Conservation (phyloP, 2,797 vertebrate genomes). For the Sebastes nivosus region DNA sequence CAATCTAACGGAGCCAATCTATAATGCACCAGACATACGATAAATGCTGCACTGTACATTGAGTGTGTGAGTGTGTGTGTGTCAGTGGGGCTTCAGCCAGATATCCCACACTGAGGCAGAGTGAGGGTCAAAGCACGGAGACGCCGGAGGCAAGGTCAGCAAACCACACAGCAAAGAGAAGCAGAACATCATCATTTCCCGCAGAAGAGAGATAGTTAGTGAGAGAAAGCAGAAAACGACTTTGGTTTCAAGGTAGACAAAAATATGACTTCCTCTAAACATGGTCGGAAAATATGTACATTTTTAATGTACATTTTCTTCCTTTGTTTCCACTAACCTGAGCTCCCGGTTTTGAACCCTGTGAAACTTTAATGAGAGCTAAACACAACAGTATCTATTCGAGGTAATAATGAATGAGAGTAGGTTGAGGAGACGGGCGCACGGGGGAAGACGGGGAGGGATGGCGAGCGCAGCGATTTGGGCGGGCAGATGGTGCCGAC, state of each 20-base stretch:
- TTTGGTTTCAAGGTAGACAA: not conserved
- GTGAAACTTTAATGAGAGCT: conserved; percentile 31
- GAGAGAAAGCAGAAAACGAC: not conserved
- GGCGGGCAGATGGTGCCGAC: conserved; percentile 73
- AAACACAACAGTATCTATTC: conserved; percentile 23
- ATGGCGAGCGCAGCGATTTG: conserved; percentile 53
- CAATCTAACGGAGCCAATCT: conserved; percentile 18
- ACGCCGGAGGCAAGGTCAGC: conserved; percentile 62
- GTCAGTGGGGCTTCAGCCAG: conserved; percentile 5
- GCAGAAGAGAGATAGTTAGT: not conserved
- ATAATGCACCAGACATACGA: conserved; percentile 20
- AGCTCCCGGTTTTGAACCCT: not conserved
- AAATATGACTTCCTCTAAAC: not conserved
- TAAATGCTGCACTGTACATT: not conserved
- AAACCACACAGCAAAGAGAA: conserved; percentile 11
- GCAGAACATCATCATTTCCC: conserved; percentile 29
- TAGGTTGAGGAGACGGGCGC: conserved; percentile 45
- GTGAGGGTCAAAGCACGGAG: conserved; percentile 37
- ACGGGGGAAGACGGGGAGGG: conserved; percentile 43
- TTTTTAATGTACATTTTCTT: not conserved
- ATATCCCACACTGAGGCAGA: conserved; percentile 1
- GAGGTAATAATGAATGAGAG: conserved; percentile 37
- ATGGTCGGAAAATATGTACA: not conserved
- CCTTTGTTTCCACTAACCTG: not conserved
- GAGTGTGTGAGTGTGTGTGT: not conserved